phyloP scores from a whole-genome alignment of 1,140 invertebrate genomes.

The Tetramorium simillimum region DNA sequence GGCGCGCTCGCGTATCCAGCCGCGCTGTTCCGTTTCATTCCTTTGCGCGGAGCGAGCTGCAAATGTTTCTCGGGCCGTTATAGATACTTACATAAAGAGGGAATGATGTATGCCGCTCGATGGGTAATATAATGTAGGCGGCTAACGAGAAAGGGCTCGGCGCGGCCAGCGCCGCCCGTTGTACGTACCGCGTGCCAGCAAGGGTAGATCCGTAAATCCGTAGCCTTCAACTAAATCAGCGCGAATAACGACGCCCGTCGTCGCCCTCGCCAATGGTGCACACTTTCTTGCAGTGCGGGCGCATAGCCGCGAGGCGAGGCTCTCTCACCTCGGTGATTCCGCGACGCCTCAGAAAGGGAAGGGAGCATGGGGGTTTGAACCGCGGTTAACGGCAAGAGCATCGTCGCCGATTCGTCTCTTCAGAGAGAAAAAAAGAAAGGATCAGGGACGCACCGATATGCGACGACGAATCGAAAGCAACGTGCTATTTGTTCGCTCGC shows the following conservation, averaged over 20 bases:
- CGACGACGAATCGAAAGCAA: conserved; percentile 38
- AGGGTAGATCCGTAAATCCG: conserved; percentile 81
- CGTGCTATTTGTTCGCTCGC: neutral
- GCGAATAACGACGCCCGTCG: conserved; percentile 68
- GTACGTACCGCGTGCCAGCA: conserved; percentile 67
- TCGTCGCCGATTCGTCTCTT: neutral
- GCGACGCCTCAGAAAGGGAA: neutral
- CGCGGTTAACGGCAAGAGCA: neutral
- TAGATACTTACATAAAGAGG: conserved; percentile 82
- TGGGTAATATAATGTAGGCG: conserved; percentile 85
- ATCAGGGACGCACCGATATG: neutral
- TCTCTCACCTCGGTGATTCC: conserved; percentile 7
- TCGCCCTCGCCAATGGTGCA: conserved; percentile 49
- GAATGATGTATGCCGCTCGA: conserved; percentile 83
- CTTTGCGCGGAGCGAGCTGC: conserved; percentile 73
- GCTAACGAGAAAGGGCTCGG: conserved; percentile 83
- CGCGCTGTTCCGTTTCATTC: conserved; percentile 43
- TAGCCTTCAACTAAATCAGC: conserved; percentile 76
- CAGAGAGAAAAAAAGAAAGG: conserved; percentile 18
- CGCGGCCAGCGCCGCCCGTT: conserved; percentile 17
- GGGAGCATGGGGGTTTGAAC: neutral
- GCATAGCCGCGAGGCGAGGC: conserved; percentile 55
- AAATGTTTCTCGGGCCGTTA: conserved; percentile 83
- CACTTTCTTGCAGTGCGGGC: neutral
- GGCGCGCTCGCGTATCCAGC: conserved; percentile 52